A percentile compares a stretch with the other conserved stretches of the same genome.
phyloP scores from a whole-genome alignment of 1,140 invertebrate species.

The Nixonia krombeini region DNA sequence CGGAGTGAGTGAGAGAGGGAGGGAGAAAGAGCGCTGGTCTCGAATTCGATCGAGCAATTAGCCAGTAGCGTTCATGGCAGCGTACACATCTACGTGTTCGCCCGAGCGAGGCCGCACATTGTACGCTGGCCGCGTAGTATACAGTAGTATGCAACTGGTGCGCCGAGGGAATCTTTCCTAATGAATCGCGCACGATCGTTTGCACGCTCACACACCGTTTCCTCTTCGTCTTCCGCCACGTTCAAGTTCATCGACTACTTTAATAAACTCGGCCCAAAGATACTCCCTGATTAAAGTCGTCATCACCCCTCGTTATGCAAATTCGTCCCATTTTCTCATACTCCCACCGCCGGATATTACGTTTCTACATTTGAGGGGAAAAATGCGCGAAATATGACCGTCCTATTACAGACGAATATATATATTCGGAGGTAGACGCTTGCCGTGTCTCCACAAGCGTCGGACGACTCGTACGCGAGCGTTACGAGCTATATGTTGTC shows the following conservation, averaged over 20 bases:
- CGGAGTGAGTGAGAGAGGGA: no score
- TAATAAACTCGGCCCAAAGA: slow-evolving; percentile 42
- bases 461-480: slow-evolving; percentile 36
- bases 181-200: slow-evolving; percentile 48
- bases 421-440: no score
- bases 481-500: slow-evolving; percentile 43
- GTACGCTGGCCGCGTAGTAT: slow-evolving; percentile 46
- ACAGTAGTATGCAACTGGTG: slow-evolving; percentile 46
- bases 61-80: slow-evolving; percentile 35
- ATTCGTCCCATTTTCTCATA: no score
- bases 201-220: slow-evolving; percentile 35
- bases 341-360: no score
- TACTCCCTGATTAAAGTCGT: no score
- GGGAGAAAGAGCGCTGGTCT: no score
- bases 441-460: no score
- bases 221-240: slow-evolving; percentile 41
- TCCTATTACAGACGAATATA: no score
- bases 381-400: no score
- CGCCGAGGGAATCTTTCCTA: slow-evolving; percentile 46
- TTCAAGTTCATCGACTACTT: slow-evolving; percentile 45
- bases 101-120: slow-evolving; percentile 36
- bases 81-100: slow-evolving; percentile 34
- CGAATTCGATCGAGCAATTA: slow-evolving; percentile 47
- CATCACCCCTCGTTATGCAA: no score
- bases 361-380: slow-evolving; percentile 21